Evolutionary conservation across 2,113 vertebrate species (phyloP).

Genomic region (Sphaerodactylus townsendi): DNA sequence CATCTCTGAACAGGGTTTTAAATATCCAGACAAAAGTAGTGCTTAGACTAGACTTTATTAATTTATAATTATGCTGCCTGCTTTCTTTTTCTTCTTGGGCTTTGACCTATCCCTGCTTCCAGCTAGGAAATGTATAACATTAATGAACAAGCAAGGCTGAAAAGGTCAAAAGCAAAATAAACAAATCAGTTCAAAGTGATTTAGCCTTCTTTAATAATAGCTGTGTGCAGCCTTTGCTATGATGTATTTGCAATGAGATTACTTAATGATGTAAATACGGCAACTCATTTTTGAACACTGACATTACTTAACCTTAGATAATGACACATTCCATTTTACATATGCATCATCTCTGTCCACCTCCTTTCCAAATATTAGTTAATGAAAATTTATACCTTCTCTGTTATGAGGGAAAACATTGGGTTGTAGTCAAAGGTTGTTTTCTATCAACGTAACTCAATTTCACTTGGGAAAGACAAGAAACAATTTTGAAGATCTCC

Average conservation of each 20-base stretch:
- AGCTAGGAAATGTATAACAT: not conserved
- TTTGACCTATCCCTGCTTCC: conserved; percentile 36
- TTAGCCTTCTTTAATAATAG: conserved; percentile 36
- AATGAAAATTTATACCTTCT: not conserved
- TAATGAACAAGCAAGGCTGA: conserved; percentile 43
- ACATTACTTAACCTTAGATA: conserved; percentile 35
- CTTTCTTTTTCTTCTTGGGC: conserved; percentile 3
- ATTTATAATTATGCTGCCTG: not conserved
- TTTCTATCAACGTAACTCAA: too few relatives aligned
- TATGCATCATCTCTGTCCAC: not conserved
- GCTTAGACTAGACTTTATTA: not conserved
- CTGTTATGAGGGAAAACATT: not conserved
- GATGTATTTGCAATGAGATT: conserved; percentile 16
- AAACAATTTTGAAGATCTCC: too few relatives aligned
- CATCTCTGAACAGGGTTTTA: not conserved
- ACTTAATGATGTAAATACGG: conserved; percentile 33
- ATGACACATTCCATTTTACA: conserved; percentile 15
- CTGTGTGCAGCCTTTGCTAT: not conserved
- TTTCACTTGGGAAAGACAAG: too few relatives aligned
- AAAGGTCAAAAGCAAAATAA: conserved; percentile 53
- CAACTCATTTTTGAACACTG: conserved; percentile 2
- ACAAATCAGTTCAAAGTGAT: conserved; percentile 16
- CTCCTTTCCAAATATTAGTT: not conserved
- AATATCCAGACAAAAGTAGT: not conserved
- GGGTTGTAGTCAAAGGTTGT: too few relatives aligned